Base-by-base conservation (phyloP, 2,888 invertebrate species). In the Melanophora roralis region DNA sequence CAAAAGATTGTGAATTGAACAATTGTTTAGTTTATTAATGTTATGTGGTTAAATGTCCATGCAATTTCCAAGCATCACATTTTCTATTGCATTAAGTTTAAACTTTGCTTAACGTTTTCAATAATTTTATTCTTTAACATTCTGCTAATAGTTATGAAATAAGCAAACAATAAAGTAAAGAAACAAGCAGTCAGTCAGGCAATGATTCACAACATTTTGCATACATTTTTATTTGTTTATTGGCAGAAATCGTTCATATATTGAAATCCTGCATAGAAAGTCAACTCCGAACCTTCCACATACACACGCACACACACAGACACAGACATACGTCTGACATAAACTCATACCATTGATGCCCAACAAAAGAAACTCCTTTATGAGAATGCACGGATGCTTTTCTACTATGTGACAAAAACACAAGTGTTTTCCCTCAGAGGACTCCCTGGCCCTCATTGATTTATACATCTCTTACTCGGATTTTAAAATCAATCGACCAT, bases 161-260 rank as follows among this genome's bases (percentile, higher is more conserved):
- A 59, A 40, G 60, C 53, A 62, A 23, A 34, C 55, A 68, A 51
- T 43, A 38, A 59, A 53, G 53, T 62, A 72, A 51, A 38, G 32
- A 62, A 60, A 34, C 19, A 34, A 27, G 12, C 43, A 62, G 23
- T 16, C 49, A 71, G 69, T 3, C 23, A 38, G 59, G 72, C 62
- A 64, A 64, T 64, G 53, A 72, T 55, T 53, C 45, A 64, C 38
- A 72, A 12, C 64, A 11, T 68, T 57, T 14, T 64, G 16, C 43
- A 64, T 55, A 16, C 19, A 72, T 43, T 45, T 55, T 64, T 72
- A 55, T 27, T 62, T 55, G 34, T 55, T 55, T 34, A 45, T 67
- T 45, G 67, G 32, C 45, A 55, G 21, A 45, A 55, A 21, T 55
- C 67, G 67, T 45, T 67, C 14, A 55, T 67, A 43, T 32, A 32